phyloP scores from a whole-genome alignment of 2,888 invertebrate species.

The Tenthredo mesomela region DNA sequence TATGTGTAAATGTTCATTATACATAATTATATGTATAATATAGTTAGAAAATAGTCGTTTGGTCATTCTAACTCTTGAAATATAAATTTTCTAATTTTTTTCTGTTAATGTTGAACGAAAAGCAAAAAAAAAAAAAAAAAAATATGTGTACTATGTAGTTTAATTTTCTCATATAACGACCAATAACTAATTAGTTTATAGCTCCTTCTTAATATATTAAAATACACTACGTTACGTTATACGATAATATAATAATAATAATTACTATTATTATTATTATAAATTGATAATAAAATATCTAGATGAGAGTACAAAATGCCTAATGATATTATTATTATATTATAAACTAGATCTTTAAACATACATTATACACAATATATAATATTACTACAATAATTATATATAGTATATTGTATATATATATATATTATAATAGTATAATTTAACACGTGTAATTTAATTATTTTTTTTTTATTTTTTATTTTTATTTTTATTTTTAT shows the following conservation, averaged over 20 bases:
- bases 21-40: not conserved
- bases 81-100: too few species aligned
- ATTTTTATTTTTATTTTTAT: too few species aligned
- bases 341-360: not conserved
- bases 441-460: conserved; percentile 24
- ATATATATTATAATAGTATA: not conserved
- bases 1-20: not conserved
- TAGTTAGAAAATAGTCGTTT: not conserved
- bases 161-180: too few species aligned
- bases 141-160: too few species aligned
- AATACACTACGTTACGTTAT: not conserved
- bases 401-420: too few species aligned
- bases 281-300: not conserved
- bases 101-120: too few species aligned
- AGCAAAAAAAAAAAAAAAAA: too few species aligned
- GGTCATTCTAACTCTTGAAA: too few species aligned
- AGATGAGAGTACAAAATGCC: conserved; percentile 4
- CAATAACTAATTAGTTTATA: too few species aligned
- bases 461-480: too few species aligned
- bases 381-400: not conserved
- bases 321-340: conserved; percentile 6
- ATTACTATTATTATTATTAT: not conserved
- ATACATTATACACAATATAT: conserved; percentile 38
- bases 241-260: not conserved
- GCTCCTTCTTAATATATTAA: too few species aligned